Percentiles rank a stretch among this genome's conserved stretches.
Evolutionary conservation across 1,140 invertebrate genomes (phyloP).

Genomic region (Penaeus indicus): DNA sequence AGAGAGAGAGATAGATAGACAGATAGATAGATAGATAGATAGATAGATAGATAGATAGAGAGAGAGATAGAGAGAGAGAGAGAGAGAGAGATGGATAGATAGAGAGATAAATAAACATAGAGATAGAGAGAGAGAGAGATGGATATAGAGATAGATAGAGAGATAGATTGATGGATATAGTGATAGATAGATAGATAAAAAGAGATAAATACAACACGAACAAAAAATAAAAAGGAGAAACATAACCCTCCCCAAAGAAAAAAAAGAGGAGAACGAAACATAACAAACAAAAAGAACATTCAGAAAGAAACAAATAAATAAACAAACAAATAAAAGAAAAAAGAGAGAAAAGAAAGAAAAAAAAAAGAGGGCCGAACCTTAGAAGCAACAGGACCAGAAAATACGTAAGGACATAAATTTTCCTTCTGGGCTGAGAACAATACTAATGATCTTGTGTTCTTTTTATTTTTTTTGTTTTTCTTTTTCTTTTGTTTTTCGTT

Average conservation of each 20-base stretch:
- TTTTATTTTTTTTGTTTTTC: no score
- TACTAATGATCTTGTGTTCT: no score
- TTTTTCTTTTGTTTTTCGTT: no score
- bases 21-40: background rate
- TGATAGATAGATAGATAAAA: background rate
- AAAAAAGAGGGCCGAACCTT: no score
- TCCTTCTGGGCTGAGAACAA: no score
- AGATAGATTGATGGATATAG: conserved; percentile 2
- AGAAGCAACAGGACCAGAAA: no score
- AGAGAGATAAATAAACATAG: conserved; percentile 30
- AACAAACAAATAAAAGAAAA: background rate
- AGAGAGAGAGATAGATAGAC: background rate
- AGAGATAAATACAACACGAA: background rate
- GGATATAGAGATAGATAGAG: background rate
- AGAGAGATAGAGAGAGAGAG: conserved; percentile 37
- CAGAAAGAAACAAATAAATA: background rate
- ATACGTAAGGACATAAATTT: no score
- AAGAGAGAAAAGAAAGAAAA: no score
- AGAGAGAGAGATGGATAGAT: conserved; percentile 26
- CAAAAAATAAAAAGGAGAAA: background rate
- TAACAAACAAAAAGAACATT: background rate
- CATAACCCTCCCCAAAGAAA: background rate
- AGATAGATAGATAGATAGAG: background rate
- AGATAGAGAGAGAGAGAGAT: conserved; percentile 36
- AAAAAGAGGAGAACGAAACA: background rate